Percentiles rank a stretch among this genome's conserved stretches.
These are phyloP conservation scores for Andrena fulva DNA, from an alignment of 2,888 invertebrate species.

Conservation along the genomic window DNA sequence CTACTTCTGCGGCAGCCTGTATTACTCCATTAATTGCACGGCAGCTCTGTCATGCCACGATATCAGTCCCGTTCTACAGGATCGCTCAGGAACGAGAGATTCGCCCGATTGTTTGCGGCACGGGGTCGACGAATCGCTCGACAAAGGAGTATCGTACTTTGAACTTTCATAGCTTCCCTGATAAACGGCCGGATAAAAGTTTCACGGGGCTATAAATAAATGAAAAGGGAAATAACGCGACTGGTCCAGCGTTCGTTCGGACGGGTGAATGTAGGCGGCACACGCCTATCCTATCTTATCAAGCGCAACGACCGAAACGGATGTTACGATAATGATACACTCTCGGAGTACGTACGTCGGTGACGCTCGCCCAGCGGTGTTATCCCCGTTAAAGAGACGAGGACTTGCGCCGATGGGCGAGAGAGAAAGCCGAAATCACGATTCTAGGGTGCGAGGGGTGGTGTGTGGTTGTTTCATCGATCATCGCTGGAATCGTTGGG, in stretches of 20 bases:
- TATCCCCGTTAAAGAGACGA: conserved; percentile 17
- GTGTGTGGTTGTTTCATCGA: not conserved
- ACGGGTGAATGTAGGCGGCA: conserved; percentile 63
- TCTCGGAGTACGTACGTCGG: conserved; percentile 65
- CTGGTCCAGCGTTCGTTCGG: conserved; percentile 63
- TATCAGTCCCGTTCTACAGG: not conserved
- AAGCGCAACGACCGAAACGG: conserved; percentile 74
- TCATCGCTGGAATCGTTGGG: not conserved
- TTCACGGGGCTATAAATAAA: conserved; percentile 34
- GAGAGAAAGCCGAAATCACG: conserved; percentile 20
- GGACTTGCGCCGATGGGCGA: conserved; percentile 12
- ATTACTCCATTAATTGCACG: conserved; percentile 5
- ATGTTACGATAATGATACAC: conserved; percentile 78
- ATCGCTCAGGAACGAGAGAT: not conserved
- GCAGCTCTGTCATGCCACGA: not conserved
- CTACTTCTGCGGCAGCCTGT: not conserved
- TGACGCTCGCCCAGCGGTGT: conserved; percentile 37
- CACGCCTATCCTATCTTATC: conserved; percentile 73
- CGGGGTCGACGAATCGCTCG: not conserved
- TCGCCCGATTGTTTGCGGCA: not conserved
- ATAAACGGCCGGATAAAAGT: conserved; percentile 22
- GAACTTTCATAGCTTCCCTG: conserved; percentile 10
- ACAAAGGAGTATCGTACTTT: conserved; percentile 1
- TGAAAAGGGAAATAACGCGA: conserved; percentile 38
- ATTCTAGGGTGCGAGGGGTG: not conserved